These are phyloP conservation scores for Amphipyra tragopoginis DNA, from an alignment of 2,888 invertebrate genomes.

Conservation along the genomic window DNA sequence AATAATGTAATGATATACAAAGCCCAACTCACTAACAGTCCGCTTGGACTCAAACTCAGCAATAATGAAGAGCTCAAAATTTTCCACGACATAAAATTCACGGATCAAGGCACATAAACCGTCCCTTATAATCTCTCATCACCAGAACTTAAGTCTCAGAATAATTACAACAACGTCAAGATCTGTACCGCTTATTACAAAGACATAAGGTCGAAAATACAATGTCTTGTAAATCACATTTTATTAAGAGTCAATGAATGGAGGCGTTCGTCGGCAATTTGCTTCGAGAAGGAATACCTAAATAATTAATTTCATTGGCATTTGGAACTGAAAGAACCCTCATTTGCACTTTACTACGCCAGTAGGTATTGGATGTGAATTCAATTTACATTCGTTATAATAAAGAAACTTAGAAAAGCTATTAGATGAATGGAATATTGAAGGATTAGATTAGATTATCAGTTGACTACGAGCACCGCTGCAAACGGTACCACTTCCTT, in stretches of 20 bases:
- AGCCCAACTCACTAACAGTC: constrained; percentile 14
- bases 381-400: constrained; percentile 51
- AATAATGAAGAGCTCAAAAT: constrained; percentile 30
- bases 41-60: constrained; percentile 20
- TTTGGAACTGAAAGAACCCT: constrained; percentile 64
- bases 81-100: constrained; percentile 37
- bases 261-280: constrained; percentile 61
- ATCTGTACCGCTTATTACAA: constrained; percentile 20
- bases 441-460: too few relatives aligned
- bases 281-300: constrained; percentile 64
- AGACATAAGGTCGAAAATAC: constrained; percentile 33
- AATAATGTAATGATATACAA: constrained; percentile 6
- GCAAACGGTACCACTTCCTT: too few relatives aligned
- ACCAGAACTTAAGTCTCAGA: constrained; percentile 34
- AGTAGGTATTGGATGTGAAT: constrained; percentile 43
- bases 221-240: constrained; percentile 47
- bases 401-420: constrained; percentile 1
- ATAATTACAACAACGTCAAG: constrained; percentile 42
- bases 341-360: constrained; percentile 66
- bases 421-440: too few relatives aligned
- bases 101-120: constrained; percentile 35
- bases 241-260: constrained; percentile 61
- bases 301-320: constrained; percentile 71
- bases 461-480: too few relatives aligned
- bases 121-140: constrained; percentile 47